Percentiles rank a stretch among this genome's conserved stretches.
phyloP scores from a whole-genome alignment of 2,113 vertebrate species.

The Heterochromis multidens region DNA sequence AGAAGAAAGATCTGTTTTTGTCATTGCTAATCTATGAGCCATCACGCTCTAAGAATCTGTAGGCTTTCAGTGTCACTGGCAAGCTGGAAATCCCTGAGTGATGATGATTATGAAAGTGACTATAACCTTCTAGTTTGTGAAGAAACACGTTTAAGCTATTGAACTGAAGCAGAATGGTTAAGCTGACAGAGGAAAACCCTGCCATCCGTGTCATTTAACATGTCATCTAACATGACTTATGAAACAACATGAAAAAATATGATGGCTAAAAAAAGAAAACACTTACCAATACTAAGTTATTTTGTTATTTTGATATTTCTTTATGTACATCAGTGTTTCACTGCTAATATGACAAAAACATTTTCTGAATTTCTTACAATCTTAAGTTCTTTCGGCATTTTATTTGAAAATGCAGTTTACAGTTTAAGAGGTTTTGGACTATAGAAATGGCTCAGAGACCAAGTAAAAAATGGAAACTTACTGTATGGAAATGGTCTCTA shows the following conservation, averaged over 20 bases:
- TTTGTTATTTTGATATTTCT: no score
- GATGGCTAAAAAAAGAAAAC: background rate
- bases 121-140: background rate
- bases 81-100: background rate
- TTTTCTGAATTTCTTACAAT: background rate
- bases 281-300: no score
- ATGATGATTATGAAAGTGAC: background rate
- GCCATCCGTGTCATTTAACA: background rate
- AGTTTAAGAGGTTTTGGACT: background rate
- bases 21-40: background rate
- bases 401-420: background rate
- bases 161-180: background rate
- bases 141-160: background rate
- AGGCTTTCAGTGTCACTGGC: background rate
- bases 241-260: background rate
- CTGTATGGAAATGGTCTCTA: background rate
- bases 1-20: background rate
- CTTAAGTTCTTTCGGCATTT: background rate
- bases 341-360: background rate
- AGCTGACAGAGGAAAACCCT: background rate
- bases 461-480: background rate
- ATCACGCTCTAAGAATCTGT: background rate
- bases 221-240: no score
- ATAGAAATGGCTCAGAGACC: background rate
- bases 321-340: background rate